Evolutionary conservation across 1,140 invertebrate species (phyloP).

Genomic region (Eueides isabella): DNA sequence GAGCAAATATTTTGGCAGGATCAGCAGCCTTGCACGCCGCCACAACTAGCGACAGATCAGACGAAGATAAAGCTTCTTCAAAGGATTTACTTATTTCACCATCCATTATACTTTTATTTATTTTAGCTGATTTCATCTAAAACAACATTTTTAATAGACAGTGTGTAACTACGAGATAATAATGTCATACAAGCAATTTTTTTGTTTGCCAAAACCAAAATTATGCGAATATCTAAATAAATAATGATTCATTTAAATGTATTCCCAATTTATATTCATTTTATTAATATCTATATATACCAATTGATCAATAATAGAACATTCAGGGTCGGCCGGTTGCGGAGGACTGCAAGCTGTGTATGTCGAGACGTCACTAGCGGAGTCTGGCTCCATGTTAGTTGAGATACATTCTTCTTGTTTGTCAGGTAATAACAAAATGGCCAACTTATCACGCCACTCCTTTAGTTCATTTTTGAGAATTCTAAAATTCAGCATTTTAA

Average conservation of each 20-base stretch:
- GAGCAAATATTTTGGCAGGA: slow-evolving; percentile 87
- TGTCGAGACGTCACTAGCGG: not conserved
- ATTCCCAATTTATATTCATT: no score
- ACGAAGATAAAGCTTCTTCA: slow-evolving; percentile 91
- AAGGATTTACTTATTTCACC: slow-evolving; percentile 92
- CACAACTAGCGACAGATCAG: slow-evolving; percentile 91
- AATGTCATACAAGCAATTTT: no score
- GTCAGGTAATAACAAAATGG: slow-evolving; percentile 39
- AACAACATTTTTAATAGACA: not conserved
- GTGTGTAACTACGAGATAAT: no score
- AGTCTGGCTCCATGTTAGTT: slow-evolving; percentile 15
- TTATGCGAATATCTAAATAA: no score
- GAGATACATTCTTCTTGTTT: slow-evolving; percentile 21
- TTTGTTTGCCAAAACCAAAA: no score
- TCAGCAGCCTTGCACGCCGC: slow-evolving; percentile 92
- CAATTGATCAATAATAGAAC: slow-evolving; percentile 60
- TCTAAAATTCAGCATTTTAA: slow-evolving; percentile 16
- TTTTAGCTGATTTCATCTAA: slow-evolving; percentile 84
- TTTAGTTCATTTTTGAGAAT: slow-evolving; percentile 49
- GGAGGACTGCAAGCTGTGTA: slow-evolving; percentile 42
- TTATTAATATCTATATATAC: slow-evolving; percentile 42
- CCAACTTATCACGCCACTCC: slow-evolving; percentile 52
- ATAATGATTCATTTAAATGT: no score
- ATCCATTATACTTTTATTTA: slow-evolving; percentile 87
- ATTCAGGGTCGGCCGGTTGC: slow-evolving; percentile 49